phyloP scores from a whole-genome alignment of 2,113 vertebrate genomes.

The Zingel zingel region DNA sequence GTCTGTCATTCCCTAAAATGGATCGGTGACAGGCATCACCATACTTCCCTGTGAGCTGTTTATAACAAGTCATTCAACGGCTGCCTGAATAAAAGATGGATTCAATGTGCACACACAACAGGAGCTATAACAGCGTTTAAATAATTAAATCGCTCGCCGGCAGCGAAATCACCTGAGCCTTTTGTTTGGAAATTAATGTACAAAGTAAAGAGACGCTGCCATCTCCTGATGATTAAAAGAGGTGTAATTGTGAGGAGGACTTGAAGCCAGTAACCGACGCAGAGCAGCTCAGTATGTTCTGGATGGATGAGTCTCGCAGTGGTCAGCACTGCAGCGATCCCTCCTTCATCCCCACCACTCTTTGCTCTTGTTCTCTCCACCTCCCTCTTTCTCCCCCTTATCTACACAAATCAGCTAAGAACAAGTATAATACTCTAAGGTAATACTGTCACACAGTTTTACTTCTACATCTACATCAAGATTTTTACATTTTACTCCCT shows the following conservation, averaged over 20 bases:
- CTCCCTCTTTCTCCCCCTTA: constrained; percentile 15
- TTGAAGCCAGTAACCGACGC: constrained; percentile 49
- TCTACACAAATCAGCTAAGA: constrained; percentile 14
- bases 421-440: constrained; percentile 10
- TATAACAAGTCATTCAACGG: constrained; percentile 40
- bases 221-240: constrained; percentile 46
- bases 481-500: neutral
- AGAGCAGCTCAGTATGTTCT: constrained; percentile 65
- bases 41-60: constrained; percentile 37
- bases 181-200: constrained; percentile 53
- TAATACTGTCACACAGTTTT: neutral
- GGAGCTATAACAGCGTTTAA: constrained; percentile 57
- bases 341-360: constrained; percentile 17
- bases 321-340: constrained; percentile 71
- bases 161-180: constrained; percentile 30
- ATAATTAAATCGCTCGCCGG: constrained; percentile 62
- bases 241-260: constrained; percentile 46
- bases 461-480: neutral
- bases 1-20: constrained; percentile 21
- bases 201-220: constrained; percentile 50
- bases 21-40: constrained; percentile 13
- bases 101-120: constrained; percentile 25
- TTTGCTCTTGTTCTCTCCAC: constrained; percentile 21
- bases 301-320: constrained; percentile 67
- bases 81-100: constrained; percentile 53